A percentile compares a stretch with the other conserved stretches of the same genome.
Conservation (phyloP, 2,888 invertebrate species). For the Melitaea athalia region DNA sequence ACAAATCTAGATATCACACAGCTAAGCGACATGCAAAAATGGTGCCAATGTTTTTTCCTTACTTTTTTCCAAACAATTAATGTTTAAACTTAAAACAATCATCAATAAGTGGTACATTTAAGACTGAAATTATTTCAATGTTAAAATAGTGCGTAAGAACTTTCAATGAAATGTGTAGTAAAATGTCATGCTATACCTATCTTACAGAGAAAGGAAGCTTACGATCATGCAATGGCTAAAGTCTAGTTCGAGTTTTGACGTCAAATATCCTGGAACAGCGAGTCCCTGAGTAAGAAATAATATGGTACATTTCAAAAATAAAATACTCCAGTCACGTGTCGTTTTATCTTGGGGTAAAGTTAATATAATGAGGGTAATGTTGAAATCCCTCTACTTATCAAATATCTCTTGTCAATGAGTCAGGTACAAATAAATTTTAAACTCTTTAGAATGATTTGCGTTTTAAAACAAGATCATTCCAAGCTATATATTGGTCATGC, state of each 20-base stretch:
- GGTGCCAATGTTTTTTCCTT: too few relatives aligned
- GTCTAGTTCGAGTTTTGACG: conserved; percentile 31
- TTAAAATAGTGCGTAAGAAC: background rate
- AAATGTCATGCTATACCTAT: conserved; percentile 19
- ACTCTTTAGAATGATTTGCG: too few relatives aligned
- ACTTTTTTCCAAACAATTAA: too few relatives aligned
- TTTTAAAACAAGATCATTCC: background rate
- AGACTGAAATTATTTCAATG: background rate
- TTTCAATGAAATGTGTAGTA: conserved; percentile 22
- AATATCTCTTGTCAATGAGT: background rate
- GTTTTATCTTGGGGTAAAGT: too few relatives aligned
- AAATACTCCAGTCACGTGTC: too few relatives aligned
- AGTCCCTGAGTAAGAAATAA: conserved; percentile 32
- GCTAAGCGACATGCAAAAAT: too few relatives aligned
- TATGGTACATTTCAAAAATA: background rate
- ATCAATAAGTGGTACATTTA: too few relatives aligned
- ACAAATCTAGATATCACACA: too few relatives aligned
- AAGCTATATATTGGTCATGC: background rate
- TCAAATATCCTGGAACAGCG: conserved; percentile 32
- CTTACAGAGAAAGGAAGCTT: conserved; percentile 29
- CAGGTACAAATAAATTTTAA: too few relatives aligned
- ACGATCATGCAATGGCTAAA: conserved; percentile 36
- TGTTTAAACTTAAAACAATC: too few relatives aligned
- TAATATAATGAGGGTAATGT: too few relatives aligned
- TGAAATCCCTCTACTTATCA: too few relatives aligned